Evolutionary conservation across 1,140 invertebrate species (phyloP), one percentile per base, ranked within the genome.

Genomic region (Armadillidium nasatum): DNA sequence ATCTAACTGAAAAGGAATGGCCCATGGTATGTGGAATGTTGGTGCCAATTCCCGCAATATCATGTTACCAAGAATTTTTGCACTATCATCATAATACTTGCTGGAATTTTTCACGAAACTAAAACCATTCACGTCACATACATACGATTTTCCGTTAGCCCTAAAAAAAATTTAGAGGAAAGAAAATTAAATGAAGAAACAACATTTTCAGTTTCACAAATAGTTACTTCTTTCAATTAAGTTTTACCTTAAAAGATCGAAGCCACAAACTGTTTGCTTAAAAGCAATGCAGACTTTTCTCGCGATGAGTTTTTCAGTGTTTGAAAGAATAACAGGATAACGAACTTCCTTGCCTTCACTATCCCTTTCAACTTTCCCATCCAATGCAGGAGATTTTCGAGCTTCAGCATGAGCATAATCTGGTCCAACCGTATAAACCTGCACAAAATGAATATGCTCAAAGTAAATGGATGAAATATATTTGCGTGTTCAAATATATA

Each of bases 331-430:
- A 0, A 99, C 96, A 0, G 97, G 97, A 87, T 99, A 99, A 33
- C 98, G 88, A 76, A 99, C 96, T 88, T 99, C 98, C 82, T 99
- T 98, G 44, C 98, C 98, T 84, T 99, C 95, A 46, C 94, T 92
- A 84, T 99, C 97, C 70, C 98, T 85, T 86, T 99, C 98, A 7
- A 99, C 98, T 87, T 99, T 99, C 0, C 97, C 98, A 85, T 97
- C 95, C 0, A 99, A 87, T 0, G 96, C 96, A 0, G 98, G 98
- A 74, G 96, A 98, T 86, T 99, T 99, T 46, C 98, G 86, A 0
- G 98, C 98, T 86, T 99, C 98, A 0, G 98, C 97, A 85, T 99
- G 98, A 19, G 97, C 97, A 85, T 99, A 99, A 86, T 99, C 97
- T 1, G 96, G 95, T 0, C 97, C 97, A 15, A 96, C 93, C 11